A percentile compares a stretch with the other conserved stretches of the same genome.
Evolutionary conservation across 2,797 vertebrate species (phyloP).

Genomic region (Chromis chromis): DNA sequence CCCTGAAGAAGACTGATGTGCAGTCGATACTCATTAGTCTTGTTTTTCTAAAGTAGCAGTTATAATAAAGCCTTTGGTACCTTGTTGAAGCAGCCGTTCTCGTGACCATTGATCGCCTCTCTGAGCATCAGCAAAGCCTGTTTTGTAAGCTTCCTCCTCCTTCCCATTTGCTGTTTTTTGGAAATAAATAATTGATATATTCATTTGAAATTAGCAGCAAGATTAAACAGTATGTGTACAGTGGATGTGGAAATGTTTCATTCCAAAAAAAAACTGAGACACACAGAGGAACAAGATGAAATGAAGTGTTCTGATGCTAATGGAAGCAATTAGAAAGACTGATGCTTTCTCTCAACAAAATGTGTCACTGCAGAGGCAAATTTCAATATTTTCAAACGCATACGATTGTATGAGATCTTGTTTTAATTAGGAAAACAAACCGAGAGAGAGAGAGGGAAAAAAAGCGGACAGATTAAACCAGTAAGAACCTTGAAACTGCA

Average conservation of each 20-base stretch:
- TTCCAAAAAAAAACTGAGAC: background rate
- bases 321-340: constrained; percentile 3
- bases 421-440: constrained; percentile 18
- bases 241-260: background rate
- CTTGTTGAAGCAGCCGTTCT: too few relatives aligned
- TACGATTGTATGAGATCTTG: background rate
- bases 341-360: background rate
- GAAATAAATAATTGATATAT: background rate
- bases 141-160: background rate
- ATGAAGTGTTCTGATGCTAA: constrained; percentile 1
- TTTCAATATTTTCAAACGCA: constrained; percentile 8
- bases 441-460: background rate
- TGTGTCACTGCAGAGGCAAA: background rate
- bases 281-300: background rate
- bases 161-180: background rate
- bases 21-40: too few relatives aligned
- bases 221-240: background rate
- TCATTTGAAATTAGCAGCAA: background rate
- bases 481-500: background rate
- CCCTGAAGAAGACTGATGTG: too few relatives aligned
- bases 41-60: too few relatives aligned
- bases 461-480: background rate
- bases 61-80: too few relatives aligned
- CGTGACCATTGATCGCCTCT: too few relatives aligned
- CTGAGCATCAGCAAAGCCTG: background rate